Evolutionary conservation across 2,113 vertebrate genomes (phyloP).

Genomic region (Polypterus bichir): DNA sequence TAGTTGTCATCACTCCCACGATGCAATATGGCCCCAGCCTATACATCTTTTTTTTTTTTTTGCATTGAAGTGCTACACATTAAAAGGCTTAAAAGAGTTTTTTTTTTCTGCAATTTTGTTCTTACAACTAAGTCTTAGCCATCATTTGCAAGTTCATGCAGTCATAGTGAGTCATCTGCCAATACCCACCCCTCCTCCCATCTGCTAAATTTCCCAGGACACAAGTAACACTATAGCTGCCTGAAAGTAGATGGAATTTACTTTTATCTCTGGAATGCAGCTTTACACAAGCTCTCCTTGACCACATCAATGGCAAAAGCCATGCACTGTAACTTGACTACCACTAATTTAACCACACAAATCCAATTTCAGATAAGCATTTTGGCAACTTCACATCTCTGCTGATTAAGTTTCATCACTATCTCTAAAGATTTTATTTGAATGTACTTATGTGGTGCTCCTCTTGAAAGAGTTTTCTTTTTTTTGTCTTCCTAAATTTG

Average conservation of each 20-base stretch:
- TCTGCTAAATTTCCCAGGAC: slow-evolving; percentile 5
- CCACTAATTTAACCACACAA: background rate
- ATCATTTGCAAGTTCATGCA: background rate
- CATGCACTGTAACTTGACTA: background rate
- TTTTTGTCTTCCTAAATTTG: no score
- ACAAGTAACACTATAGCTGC: background rate
- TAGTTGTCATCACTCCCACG: no score
- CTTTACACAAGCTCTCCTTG: slow-evolving; percentile 2
- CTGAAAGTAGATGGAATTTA: background rate
- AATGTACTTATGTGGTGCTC: no score
- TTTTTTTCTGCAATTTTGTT: background rate
- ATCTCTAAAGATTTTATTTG: no score
- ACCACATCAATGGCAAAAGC: slow-evolving; percentile 3
- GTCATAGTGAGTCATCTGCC: slow-evolving; percentile 6
- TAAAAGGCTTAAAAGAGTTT: no score
- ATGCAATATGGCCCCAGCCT: no score
- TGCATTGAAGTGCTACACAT: no score
- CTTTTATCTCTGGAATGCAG: slow-evolving; percentile 13
- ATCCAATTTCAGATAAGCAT: no score
- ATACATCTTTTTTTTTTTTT: no score
- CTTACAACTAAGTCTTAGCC: background rate
- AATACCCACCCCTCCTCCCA: slow-evolving; percentile 2
- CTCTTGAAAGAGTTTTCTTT: no score
- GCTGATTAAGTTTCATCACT: no score
- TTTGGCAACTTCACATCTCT: no score